Conservation (phyloP, 37 sponge, comb jelly and placozoan species). For the Oscarella lobularis region DNA sequence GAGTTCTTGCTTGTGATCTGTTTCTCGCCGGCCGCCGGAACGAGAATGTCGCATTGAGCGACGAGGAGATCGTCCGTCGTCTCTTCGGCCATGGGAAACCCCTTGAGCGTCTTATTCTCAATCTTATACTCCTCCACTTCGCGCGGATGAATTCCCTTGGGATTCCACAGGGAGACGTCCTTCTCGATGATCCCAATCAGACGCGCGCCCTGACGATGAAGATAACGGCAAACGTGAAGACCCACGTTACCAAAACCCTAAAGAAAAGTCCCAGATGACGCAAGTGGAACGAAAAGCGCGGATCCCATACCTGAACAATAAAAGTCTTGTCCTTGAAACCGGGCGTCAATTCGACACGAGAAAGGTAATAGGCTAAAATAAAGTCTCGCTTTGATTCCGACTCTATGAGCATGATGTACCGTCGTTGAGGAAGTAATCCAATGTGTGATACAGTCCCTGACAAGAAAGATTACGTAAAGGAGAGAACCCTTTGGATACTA, state of each 20-base stretch:
- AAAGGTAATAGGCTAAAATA: slow-evolving; percentile 59
- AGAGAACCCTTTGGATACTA: too few species aligned
- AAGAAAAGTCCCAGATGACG: too few species aligned
- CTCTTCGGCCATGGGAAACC: slow-evolving; percentile 72
- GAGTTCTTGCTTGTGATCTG: slow-evolving; percentile 76
- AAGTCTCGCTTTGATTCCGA: too few species aligned
- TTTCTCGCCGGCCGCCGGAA: slow-evolving; percentile 91
- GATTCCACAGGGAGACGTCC: slow-evolving; percentile 79
- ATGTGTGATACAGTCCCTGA: slow-evolving; percentile 70
- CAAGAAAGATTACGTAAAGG: too few species aligned
- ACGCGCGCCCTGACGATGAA: slow-evolving; percentile 76
- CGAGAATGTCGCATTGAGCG: slow-evolving; percentile 91
- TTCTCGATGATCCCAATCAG: slow-evolving; percentile 87
- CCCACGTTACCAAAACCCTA: slow-evolving; percentile 99
- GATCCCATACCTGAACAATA: slow-evolving; percentile 79
- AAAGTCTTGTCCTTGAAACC: slow-evolving; percentile 84
- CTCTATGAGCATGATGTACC: neutral
- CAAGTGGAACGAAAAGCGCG: too few species aligned
- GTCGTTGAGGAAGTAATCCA: slow-evolving; percentile 51
- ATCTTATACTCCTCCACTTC: slow-evolving; percentile 72
- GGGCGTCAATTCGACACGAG: slow-evolving; percentile 48
- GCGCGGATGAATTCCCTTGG: slow-evolving; percentile 87
- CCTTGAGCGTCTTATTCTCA: slow-evolving; percentile 57
- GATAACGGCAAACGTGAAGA: slow-evolving; percentile 74
- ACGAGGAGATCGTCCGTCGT: slow-evolving; percentile 75